Percentiles rank a stretch among this genome's conserved stretches.
These are phyloP conservation scores for Myotis findleyi DNA, from an alignment of 2,797 vertebrate genomes.

Conservation along the genomic window DNA sequence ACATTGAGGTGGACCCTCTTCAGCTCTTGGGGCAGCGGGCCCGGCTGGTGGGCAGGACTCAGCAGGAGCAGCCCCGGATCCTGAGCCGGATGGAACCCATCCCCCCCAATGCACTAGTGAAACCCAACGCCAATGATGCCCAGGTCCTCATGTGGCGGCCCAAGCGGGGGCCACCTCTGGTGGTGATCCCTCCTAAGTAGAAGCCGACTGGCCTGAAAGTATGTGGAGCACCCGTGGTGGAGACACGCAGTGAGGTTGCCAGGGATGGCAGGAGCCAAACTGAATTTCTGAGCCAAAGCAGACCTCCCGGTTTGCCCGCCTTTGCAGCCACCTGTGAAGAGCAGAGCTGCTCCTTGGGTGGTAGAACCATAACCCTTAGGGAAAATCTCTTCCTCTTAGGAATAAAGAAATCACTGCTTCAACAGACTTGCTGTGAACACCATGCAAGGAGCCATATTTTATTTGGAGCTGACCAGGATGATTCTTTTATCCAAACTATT, in stretches of 20 bases:
- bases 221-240: background rate
- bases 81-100: slow-evolving; percentile 97
- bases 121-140: slow-evolving; percentile 98
- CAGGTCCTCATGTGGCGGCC: slow-evolving; percentile 99
- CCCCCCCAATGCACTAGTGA: slow-evolving; percentile 95
- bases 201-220: background rate
- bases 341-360: slow-evolving; percentile 73
- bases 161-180: slow-evolving; percentile 94
- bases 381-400: slow-evolving; percentile 15
- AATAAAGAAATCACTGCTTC: slow-evolving; percentile 75
- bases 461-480: slow-evolving; percentile 76
- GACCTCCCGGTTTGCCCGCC: slow-evolving; percentile 84
- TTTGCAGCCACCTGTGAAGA: slow-evolving; percentile 77
- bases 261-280: slow-evolving; percentile 65
- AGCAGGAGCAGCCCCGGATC: slow-evolving; percentile 97
- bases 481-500: slow-evolving; percentile 76
- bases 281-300: slow-evolving; percentile 86
- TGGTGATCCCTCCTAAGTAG: slow-evolving; percentile 98
- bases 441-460: slow-evolving; percentile 72
- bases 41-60: slow-evolving; percentile 93
- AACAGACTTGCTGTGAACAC: slow-evolving; percentile 78
- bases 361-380: slow-evolving; percentile 75
- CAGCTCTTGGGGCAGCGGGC: slow-evolving; percentile 95
- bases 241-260: slow-evolving; percentile 68
- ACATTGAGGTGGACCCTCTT: slow-evolving; percentile 95